phyloP scores from a whole-genome alignment of 1,140 invertebrate species.

The Danaus plexippus region DNA sequence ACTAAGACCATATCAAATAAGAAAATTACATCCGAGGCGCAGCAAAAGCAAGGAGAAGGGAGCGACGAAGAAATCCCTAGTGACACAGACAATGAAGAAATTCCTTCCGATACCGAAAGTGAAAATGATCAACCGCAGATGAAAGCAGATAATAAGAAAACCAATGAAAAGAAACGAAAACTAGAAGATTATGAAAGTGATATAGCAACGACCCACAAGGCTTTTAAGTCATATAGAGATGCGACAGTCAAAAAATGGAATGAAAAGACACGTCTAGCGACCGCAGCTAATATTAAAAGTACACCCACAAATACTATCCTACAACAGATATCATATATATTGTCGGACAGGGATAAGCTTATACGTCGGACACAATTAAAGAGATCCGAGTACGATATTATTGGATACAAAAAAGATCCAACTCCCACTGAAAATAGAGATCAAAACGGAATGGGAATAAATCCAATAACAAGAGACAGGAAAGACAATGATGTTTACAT shows the following conservation, averaged over 20 bases:
- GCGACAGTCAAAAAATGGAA: constrained; percentile 91
- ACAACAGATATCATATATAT: constrained; percentile 89
- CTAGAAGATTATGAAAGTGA: constrained; percentile 75
- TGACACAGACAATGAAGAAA: constrained; percentile 70
- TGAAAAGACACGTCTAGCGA: constrained; percentile 85
- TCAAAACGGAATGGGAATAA: constrained; percentile 33
- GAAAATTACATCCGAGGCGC: constrained; percentile 21
- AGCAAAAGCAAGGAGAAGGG: constrained; percentile 42
- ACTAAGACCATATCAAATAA: constrained; percentile 68
- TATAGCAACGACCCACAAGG: constrained; percentile 75
- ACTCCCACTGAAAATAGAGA: constrained; percentile 43
- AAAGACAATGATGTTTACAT: constrained; percentile 78
- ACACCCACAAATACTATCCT: constrained; percentile 81
- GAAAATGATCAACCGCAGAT: constrained; percentile 36
- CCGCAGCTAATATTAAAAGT: constrained; percentile 75
- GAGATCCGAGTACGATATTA: constrained; percentile 80
- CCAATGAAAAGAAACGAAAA: constrained; percentile 73
- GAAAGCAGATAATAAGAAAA: constrained; percentile 63
- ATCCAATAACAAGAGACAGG: constrained; percentile 40
- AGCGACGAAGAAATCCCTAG: constrained; percentile 75
- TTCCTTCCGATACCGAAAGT: constrained; percentile 46
- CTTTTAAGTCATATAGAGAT: constrained; percentile 82
- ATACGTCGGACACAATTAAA: constrained; percentile 86
- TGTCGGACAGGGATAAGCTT: constrained; percentile 84
- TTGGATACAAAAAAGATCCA: constrained; percentile 73